phyloP scores from a whole-genome alignment of 2,797 vertebrate genomes.

The Delichon dasypus region DNA sequence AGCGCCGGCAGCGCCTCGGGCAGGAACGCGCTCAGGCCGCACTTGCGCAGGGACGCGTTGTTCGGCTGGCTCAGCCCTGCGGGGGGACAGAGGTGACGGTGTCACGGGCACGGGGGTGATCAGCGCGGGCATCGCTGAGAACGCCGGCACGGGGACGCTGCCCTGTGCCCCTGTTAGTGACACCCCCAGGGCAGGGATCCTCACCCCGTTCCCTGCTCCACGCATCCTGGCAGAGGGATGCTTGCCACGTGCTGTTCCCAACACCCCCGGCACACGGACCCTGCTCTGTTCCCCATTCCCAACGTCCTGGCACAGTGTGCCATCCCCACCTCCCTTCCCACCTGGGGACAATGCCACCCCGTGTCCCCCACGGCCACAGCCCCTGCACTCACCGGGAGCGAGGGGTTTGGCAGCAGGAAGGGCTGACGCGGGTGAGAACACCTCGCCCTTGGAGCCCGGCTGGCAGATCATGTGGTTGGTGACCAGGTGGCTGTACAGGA shows the following conservation, averaged over 20 bases:
- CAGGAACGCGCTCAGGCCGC: conserved; percentile 83
- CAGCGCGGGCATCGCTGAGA: too few relatives aligned
- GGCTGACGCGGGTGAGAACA: conserved; percentile 83
- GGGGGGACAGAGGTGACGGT: background rate
- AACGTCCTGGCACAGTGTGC: accelerated
- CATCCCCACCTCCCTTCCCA: background rate
- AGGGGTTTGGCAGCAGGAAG: conserved; percentile 82
- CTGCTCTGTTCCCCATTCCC: background rate
- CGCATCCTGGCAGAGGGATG: background rate
- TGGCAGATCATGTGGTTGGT: conserved; percentile 98
- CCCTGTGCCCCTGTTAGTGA: background rate
- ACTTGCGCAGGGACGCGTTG: conserved; percentile 80
- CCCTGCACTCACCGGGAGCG: conserved; percentile 75
- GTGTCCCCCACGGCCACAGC: accelerated
- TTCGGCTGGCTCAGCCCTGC: conserved; percentile 82
- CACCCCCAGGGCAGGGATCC: background rate
- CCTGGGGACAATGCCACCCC: background rate
- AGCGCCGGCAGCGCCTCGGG: conserved; percentile 83
- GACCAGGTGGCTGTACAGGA: conserved; percentile 95
- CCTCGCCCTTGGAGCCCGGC: conserved; percentile 90
- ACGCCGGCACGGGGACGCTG: background rate
- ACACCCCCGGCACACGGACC: too few relatives aligned
- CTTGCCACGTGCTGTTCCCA: background rate
- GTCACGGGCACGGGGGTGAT: background rate
- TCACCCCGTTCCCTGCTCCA: background rate